Base-by-base conservation (phyloP, 1,140 invertebrate species). In the Brachionus rotundiformis region DNA sequence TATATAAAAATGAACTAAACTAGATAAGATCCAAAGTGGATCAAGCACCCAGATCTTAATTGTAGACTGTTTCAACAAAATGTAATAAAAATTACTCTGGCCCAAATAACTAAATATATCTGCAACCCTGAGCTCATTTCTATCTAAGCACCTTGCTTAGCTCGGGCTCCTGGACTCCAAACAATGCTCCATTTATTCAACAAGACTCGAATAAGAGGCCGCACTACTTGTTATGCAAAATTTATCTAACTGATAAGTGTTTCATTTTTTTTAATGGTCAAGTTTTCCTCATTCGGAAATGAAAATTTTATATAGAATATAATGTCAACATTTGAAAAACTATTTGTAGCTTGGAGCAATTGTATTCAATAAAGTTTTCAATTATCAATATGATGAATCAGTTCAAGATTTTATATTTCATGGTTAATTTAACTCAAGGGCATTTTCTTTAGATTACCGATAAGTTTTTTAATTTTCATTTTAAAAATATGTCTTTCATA, bases 401-500 rank as follows among this genome's bases (percentile, higher is more conserved):
- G 61, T 63, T 63, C 61, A 63, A 63, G 47, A 54, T 54, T 54
- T 23, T 7, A 54, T 29, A 23, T 63, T 63, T 63, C 61, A 63
- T 63, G 61, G 61, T 33, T 63, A 63, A 63, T 63, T 63, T 29
- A 63, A 63, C 61, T 63, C 61, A 33, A 63, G 29, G 61, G 25
- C 29, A 63, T 63, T 63, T 63, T 63, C 27, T 63, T n/a, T 63
- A 63, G 61, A 63, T 63, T 63, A 63, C 61, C 61, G 61, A 63
- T 63, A 63, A 63, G 61, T 63, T 27, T 63, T 63, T 29, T 63
- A 25, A 10, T 54, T 54, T 7, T 25, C 11, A 7, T 49, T 49
- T 54, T 54, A 10, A 6, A 54, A 54, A 54, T 54, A 19, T 54
- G 47, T 54, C 47, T 54, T 54, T 54, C 47, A 54, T 19, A 54